Percentiles rank a stretch among this genome's conserved stretches.
Evolutionary conservation across 2,113 vertebrate genomes (phyloP).

Genomic region (Microcebus griseorufus): DNA sequence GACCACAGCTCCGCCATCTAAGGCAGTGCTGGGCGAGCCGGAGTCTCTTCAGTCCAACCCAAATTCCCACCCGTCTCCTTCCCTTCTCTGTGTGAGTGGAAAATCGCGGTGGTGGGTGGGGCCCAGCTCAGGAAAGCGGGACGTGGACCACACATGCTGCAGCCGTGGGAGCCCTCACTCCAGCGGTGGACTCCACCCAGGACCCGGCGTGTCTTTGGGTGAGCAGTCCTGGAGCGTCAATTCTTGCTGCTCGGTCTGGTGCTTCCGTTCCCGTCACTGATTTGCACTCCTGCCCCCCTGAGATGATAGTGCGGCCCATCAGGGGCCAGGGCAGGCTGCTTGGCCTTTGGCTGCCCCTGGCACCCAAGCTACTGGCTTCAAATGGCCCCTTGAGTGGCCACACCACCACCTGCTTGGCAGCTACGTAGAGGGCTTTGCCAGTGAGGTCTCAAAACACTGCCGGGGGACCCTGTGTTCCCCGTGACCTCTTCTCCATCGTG

Average conservation of each 20-base stretch:
- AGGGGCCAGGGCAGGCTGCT: neutral
- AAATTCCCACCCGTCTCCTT: neutral
- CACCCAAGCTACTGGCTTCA: neutral
- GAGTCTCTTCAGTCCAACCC: neutral
- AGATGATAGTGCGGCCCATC: neutral
- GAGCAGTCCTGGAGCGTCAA: neutral
- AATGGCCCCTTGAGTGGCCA: neutral
- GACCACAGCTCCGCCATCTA: neutral
- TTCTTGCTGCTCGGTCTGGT: neutral
- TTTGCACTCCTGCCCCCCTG: neutral
- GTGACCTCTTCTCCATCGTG: neutral
- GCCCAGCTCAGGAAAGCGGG: neutral
- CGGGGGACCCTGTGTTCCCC: neutral
- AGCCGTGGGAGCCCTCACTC: rapidly evolving
- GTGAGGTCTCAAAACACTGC: neutral
- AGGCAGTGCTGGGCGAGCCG: neutral
- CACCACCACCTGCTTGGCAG: neutral
- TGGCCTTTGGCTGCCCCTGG: neutral
- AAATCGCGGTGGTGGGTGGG: neutral
- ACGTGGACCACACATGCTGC: rapidly evolving
- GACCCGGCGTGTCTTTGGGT: neutral
- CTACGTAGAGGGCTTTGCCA: neutral
- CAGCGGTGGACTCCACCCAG: neutral
- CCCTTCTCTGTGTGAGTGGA: neutral
- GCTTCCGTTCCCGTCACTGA: neutral